Base-by-base conservation (phyloP, 2,888 invertebrate species). In the Tetranychus truncatus region DNA sequence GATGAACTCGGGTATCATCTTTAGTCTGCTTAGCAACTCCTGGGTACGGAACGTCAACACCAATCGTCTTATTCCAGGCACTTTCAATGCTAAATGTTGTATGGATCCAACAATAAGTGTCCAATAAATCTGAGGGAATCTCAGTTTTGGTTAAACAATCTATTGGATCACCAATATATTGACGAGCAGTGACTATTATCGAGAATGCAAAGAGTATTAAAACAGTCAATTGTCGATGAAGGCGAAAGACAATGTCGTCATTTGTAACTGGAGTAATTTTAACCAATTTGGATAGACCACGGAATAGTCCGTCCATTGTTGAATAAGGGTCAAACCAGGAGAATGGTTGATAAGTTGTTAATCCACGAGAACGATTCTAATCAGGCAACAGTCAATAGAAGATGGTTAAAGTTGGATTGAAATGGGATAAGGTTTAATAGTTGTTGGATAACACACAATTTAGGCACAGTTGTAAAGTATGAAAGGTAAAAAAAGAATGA, bases 131-230 rank as follows among this genome's bases (percentile, higher is more conserved):
- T 78, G 89, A 85, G n/a, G 92, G 91, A 78, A 92, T 90, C 81
- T 91, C 91, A 20, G 83, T 83, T 81, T 92, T 76, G 9, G 75
- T 75, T 82, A 93, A 91, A 84, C 95, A 96, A 84, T 94, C 93
- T 82, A 96, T 96, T 44, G 95, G 95, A 83, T 95, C 95, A 11
- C 95, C 95, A 82, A 96, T 94, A 84, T 95, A 95, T 82, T 95
- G 95, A 76, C 93, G 87, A 78, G 92, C 92, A 74, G 94, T 94
- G 78, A 96, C 93, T 81, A 95, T 86, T 81, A 95, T 85, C 78
- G 93, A 93, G 84, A 93, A 94, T 78, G 93, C 92, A 80, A 95
- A 88, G 82, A 96, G 85, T 73, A 89, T 86, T 73, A 89, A 88
- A 80, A 93, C 92, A 80, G 94, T 93, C 80, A 89, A 91, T 85